Base-by-base conservation (phyloP, 1,140 invertebrate genomes). In the Bacillus rossius region DNA sequence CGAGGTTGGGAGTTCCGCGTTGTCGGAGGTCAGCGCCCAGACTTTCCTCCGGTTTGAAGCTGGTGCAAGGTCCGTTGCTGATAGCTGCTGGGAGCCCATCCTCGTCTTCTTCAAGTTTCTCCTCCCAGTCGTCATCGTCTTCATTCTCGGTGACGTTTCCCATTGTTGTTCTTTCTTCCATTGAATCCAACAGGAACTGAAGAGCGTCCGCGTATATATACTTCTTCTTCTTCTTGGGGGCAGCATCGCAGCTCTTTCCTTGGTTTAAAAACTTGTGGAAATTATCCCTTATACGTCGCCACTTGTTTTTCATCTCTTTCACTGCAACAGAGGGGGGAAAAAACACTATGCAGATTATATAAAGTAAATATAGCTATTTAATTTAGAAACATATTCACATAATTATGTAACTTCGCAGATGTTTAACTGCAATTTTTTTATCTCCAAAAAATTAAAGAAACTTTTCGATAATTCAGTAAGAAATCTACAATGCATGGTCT, bases 211-310 rank as follows among this genome's bases (percentile, higher is more conserved):
- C 29, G 10, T 34, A 34, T 10, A 10, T 10, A 34, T 34, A 34
- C 29, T 34, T 34, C 29, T 49, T 20, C 26, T 49, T 49, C n/a
- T 49, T 17, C 3, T 17, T 49, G 7, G 16, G 47, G 14, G 23
- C 47, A 49, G 47, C 17, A 23, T 49, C 47, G 14, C 47, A 17
- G 29, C 47, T 23, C 47, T 49, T 49, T 23, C 23, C 47, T 49
- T 49, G 16, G 5, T 49, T 5, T 49, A 49, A 8, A 20, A 3
- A n/a, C 16, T 25, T 49, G 8, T 3, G 16, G 22, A 49, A 49
- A 14, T 25, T 17, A 23, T 49, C 47, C 16, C 23, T 5, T 49
- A 49, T n/a, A 17, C 25, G 16, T n/a, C 23, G 16, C 47, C 47
- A 49, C 26, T 49, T 49, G 14, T 19, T 23, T 25, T 49, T 49